These are phyloP conservation scores for Vanacampus margaritifer DNA, from an alignment of 2,113 vertebrate species.

Conservation along the genomic window DNA sequence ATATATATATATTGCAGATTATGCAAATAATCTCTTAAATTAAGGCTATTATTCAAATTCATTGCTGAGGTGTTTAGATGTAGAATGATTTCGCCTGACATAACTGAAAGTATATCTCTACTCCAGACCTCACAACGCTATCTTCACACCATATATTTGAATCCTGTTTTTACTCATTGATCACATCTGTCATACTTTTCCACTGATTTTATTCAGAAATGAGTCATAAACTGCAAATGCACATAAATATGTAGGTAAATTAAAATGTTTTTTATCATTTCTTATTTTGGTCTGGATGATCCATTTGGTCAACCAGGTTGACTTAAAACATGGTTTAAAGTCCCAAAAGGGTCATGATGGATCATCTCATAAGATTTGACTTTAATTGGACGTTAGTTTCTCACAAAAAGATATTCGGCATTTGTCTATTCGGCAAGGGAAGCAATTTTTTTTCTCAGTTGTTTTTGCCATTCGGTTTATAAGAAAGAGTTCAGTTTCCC, in stretches of 20 bases:
- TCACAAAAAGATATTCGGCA: neutral
- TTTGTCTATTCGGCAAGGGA: neutral
- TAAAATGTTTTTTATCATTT: neutral
- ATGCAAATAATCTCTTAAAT: no score
- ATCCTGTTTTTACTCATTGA: neutral
- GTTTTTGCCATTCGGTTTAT: constrained; percentile 11
- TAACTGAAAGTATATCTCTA: no score
- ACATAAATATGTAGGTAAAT: neutral
- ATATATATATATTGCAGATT: no score
- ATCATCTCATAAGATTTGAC: neutral
- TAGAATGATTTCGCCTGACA: no score
- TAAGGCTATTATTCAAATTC: no score
- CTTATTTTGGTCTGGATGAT: neutral
- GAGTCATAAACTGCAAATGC: neutral
- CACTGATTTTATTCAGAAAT: neutral
- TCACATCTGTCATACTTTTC: neutral
- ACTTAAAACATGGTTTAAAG: neutral
- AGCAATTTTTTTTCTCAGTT: neutral
- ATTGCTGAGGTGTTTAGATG: no score
- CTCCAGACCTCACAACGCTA: neutral
- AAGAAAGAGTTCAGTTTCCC: constrained; percentile 12
- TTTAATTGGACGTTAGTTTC: no score
- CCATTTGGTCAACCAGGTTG: neutral
- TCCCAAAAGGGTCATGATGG: neutral
- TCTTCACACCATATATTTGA: neutral